Conservation (phyloP, 1,140 invertebrate genomes). For the Pteromalus puparum region DNA sequence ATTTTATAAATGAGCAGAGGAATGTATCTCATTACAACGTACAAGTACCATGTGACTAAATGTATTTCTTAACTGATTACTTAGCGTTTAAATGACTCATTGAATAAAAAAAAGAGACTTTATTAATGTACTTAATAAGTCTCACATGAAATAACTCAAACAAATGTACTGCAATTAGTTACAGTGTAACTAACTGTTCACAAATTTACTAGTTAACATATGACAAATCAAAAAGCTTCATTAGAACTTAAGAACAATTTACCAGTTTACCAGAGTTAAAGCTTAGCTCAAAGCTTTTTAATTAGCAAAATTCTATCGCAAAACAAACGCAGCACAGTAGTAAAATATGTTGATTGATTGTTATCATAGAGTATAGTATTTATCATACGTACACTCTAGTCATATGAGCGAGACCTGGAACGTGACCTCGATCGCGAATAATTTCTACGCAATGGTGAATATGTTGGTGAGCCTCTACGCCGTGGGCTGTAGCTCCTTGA, state of each 20-base stretch:
- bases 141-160: slow-evolving; percentile 26
- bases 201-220: slow-evolving; percentile 30
- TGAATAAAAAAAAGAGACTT: slow-evolving; percentile 47
- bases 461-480: slow-evolving; percentile 87
- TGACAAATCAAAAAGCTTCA: slow-evolving; percentile 21
- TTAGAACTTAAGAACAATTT: slow-evolving; percentile 32
- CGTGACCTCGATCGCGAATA: slow-evolving; percentile 89
- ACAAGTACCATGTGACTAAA: slow-evolving; percentile 52
- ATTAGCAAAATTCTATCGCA: slow-evolving; percentile 36
- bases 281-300: slow-evolving; percentile 30
- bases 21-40: slow-evolving; percentile 54
- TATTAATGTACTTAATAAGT: slow-evolving; percentile 8
- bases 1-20: slow-evolving; percentile 29
- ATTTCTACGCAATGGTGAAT: slow-evolving; percentile 89
- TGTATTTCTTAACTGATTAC: slow-evolving; percentile 52
- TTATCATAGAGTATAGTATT: slow-evolving; percentile 56
- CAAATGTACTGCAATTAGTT: slow-evolving; percentile 43
- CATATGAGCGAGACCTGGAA: slow-evolving; percentile 75
- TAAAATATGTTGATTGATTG: slow-evolving; percentile 47
- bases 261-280: slow-evolving; percentile 18
- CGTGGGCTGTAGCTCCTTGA: slow-evolving; percentile 90
- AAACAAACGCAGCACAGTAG: slow-evolving; percentile 33
- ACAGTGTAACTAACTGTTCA: slow-evolving; percentile 10
- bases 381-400: slow-evolving; percentile 75
- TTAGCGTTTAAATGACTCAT: slow-evolving; percentile 50